Evolutionary conservation across 1,140 invertebrate genomes (phyloP).

Genomic region (Sycophila sp.): DNA sequence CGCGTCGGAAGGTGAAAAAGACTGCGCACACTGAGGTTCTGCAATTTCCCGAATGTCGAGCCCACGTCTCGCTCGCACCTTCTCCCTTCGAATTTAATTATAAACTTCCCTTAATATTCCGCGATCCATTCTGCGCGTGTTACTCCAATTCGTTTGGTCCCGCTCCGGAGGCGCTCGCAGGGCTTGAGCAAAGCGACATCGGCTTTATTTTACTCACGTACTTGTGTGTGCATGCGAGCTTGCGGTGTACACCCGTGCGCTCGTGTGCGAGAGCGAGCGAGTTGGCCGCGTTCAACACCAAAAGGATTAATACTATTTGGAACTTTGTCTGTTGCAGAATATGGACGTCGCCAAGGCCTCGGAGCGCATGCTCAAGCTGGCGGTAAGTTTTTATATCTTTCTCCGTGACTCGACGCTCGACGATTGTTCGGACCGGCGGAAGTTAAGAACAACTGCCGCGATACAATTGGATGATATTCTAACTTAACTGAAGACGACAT

Average conservation of each 20-base stretch:
- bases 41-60: not conserved
- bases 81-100: constrained; percentile 37
- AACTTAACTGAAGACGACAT: too few species aligned
- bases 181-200: too few species aligned
- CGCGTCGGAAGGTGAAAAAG: too few species aligned
- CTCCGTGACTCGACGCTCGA: not conserved
- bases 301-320: constrained; percentile 25
- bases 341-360: constrained; percentile 87
- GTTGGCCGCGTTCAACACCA: not conserved
- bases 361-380: constrained; percentile 85
- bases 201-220: constrained; percentile 3
- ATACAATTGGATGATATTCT: too few species aligned
- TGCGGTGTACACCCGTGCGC: not conserved
- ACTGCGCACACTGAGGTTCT: too few species aligned
- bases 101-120: constrained; percentile 25
- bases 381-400: constrained; percentile 71
- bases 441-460: too few species aligned
- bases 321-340: constrained; percentile 71
- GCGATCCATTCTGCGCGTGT: constrained; percentile 17
- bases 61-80: too few species aligned
- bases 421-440: too few species aligned
- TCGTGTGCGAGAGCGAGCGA: not conserved
- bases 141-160: constrained; percentile 43
- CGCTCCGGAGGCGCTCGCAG: not conserved
- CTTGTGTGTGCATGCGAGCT: not conserved